Evolutionary conservation across 2,113 vertebrate species (phyloP).

Genomic region (Sphaerodactylus townsendi): DNA sequence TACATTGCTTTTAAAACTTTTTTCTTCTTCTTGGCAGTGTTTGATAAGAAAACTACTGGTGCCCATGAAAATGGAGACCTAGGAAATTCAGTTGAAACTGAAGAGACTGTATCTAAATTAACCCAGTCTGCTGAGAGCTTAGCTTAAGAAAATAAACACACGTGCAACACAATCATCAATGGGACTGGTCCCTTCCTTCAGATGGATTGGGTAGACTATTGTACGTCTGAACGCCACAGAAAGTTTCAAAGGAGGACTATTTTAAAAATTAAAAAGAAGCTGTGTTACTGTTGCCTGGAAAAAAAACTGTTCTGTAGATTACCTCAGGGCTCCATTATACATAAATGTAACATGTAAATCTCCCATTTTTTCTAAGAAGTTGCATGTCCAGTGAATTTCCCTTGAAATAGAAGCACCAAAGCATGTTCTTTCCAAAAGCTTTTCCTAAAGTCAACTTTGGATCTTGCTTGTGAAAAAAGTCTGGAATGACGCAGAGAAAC

Average conservation of each 20-base stretch:
- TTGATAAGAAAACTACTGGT: slow-evolving; percentile 87
- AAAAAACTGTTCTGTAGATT: slow-evolving; percentile 66
- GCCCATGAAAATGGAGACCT: slow-evolving; percentile 87
- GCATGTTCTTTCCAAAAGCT: slow-evolving; percentile 67
- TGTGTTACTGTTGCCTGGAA: slow-evolving; percentile 70
- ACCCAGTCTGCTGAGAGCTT: slow-evolving; percentile 78
- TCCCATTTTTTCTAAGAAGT: slow-evolving; percentile 62
- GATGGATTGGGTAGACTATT: slow-evolving; percentile 64
- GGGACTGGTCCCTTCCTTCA: slow-evolving; percentile 58
- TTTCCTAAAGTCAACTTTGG: slow-evolving; percentile 58
- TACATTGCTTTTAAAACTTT: slow-evolving; percentile 33
- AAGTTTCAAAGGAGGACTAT: slow-evolving; percentile 53
- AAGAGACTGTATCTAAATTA: slow-evolving; percentile 81
- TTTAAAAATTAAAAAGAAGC: slow-evolving; percentile 63
- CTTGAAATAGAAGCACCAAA: slow-evolving; percentile 73
- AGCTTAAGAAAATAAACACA: slow-evolving; percentile 72
- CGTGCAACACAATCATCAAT: slow-evolving; percentile 24
- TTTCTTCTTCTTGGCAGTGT: slow-evolving; percentile 73
- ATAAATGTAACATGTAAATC: slow-evolving; percentile 72
- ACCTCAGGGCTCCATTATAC: slow-evolving; percentile 80
- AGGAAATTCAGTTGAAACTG: slow-evolving; percentile 81
- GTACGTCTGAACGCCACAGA: slow-evolving; percentile 63
- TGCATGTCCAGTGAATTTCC: slow-evolving; percentile 72
- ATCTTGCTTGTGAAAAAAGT: slow-evolving; percentile 41
- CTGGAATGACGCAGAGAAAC: slow-evolving; percentile 38